A percentile compares a stretch with the other conserved stretches of the same genome.
phyloP scores from a whole-genome alignment of 2,888 invertebrate genomes.

The Microctonus brassicae region DNA sequence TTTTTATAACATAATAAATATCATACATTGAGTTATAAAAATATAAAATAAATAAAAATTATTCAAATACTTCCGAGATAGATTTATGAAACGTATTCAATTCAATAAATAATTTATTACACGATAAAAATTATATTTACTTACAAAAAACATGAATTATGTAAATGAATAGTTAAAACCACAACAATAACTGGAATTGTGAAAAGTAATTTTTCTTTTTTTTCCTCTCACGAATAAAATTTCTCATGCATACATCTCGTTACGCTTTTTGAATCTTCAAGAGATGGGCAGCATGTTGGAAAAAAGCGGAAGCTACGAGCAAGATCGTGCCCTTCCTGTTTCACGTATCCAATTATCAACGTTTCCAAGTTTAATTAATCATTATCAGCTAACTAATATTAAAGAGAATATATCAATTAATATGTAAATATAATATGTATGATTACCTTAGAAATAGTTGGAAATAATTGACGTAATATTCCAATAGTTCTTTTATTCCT shows the following conservation, averaged over 20 bases:
- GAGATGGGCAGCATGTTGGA: background rate
- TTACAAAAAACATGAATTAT: background rate
- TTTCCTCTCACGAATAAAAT: background rate
- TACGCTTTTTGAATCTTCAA: constrained; percentile 20
- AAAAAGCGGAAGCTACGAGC: background rate
- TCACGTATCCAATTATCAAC: background rate
- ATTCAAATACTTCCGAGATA: background rate
- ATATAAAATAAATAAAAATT: background rate
- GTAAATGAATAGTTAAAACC: background rate
- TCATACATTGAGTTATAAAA: background rate
- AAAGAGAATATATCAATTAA: background rate
- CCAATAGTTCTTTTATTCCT: constrained; percentile 85
- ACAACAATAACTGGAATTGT: no score
- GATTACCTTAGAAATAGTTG: constrained; percentile 83
- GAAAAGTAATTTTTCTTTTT: background rate
- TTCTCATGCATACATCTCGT: constrained; percentile 12
- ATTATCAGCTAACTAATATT: constrained; percentile 13
- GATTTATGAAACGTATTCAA: background rate
- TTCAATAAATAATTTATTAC: background rate
- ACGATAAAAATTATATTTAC: background rate
- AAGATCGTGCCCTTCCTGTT: background rate
- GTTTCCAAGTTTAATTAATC: constrained; percentile 1
- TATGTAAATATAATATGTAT: constrained; percentile 55
- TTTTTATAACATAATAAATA: background rate
- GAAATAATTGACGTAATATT: constrained; percentile 81